phyloP scores from a whole-genome alignment of 2,888 invertebrate genomes.

The Julus scandinavius region DNA sequence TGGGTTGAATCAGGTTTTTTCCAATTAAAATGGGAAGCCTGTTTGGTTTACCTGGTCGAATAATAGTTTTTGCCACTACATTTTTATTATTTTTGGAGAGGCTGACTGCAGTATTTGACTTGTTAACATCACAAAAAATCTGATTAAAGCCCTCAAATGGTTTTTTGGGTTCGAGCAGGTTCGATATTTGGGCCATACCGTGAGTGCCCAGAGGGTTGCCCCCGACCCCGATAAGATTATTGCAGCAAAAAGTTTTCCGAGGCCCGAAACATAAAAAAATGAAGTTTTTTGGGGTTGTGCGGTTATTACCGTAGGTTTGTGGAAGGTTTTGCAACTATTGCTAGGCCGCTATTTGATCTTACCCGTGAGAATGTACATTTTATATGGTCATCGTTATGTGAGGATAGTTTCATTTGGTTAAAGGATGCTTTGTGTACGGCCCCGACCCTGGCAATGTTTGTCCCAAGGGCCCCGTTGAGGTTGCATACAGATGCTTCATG shows the following conservation, averaged over 20 bases:
- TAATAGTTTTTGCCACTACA: background rate
- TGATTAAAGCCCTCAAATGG: constrained; percentile 42
- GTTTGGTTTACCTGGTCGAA: background rate
- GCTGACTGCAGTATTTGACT: background rate
- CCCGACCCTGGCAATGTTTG: background rate
- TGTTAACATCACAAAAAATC: background rate
- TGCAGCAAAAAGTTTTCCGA: background rate
- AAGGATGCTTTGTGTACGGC: background rate
- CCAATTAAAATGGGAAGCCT: background rate
- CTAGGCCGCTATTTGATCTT: background rate
- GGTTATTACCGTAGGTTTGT: constrained; percentile 50
- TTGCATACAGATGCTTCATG: constrained; percentile 46
- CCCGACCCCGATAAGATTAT: constrained; percentile 14
- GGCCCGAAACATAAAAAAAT: background rate
- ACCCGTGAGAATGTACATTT: background rate
- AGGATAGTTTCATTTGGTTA: background rate
- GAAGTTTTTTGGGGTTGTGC: constrained; percentile 39
- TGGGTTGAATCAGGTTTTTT: background rate
- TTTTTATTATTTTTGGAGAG: background rate
- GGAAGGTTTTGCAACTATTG: background rate
- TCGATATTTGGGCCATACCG: constrained; percentile 42
- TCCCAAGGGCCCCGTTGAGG: background rate
- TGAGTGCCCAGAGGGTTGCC: background rate
- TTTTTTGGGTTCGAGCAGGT: background rate
- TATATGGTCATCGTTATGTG: background rate